Conservation (phyloP, 92 coral and sea anemone genomes). For the Porites evermanni region DNA sequence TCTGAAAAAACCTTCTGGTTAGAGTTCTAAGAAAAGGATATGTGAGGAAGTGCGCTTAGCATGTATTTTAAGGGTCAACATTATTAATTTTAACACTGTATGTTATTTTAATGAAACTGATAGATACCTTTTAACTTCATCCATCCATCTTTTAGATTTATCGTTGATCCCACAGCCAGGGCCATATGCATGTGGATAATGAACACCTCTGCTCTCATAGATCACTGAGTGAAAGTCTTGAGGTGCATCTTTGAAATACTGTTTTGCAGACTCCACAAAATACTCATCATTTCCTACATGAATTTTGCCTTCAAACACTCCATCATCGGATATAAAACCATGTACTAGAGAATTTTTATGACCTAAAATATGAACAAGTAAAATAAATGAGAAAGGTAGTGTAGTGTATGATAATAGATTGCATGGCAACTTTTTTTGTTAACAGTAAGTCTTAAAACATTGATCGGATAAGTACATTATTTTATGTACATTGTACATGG, state of each 20-base stretch:
- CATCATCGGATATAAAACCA: constrained; percentile 86
- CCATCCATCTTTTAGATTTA: constrained; percentile 90
- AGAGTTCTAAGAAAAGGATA: too few species aligned
- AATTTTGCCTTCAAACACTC: constrained; percentile 93
- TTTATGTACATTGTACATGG: too few species aligned
- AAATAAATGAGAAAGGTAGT: background rate
- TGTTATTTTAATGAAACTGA: background rate
- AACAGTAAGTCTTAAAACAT: too few species aligned
- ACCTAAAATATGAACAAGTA: constrained; percentile 40
- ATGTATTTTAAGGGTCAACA: too few species aligned
- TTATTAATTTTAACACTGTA: background rate
- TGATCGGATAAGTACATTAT: too few species aligned
- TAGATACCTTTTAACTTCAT: constrained; percentile 54
- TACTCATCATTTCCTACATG: constrained; percentile 82
- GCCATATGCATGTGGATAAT: constrained; percentile 89
- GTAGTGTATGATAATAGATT: too few species aligned
- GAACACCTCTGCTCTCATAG: constrained; percentile 76
- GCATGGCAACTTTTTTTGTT: too few species aligned
- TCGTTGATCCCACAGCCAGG: constrained; percentile 77
- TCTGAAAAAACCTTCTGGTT: too few species aligned
- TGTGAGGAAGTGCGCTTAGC: too few species aligned
- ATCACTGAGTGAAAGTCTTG: constrained; percentile 91
- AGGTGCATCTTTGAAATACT: constrained; percentile 76
- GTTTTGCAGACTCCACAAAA: constrained; percentile 84
- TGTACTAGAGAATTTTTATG: constrained; percentile 77